Percentiles rank a stretch among this genome's conserved stretches.
These are phyloP conservation scores for Folsomia manolachei DNA, from an alignment of 2,888 invertebrate genomes.

Conservation along the genomic window DNA sequence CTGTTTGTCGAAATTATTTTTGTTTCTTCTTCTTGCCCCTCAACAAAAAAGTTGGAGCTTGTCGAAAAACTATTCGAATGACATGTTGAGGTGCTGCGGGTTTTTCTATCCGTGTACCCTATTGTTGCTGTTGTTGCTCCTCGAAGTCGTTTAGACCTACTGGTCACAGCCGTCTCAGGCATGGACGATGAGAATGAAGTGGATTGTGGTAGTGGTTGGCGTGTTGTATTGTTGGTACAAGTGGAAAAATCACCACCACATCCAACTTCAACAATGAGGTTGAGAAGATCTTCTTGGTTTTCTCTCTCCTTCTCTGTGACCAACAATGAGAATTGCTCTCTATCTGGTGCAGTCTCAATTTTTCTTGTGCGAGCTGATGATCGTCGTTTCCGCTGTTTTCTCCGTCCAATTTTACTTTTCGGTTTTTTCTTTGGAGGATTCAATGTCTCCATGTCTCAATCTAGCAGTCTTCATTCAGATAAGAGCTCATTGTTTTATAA, in stretches of 20 bases:
- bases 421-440: not conserved
- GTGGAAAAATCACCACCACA: not conserved
- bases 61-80: no score
- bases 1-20: no score
- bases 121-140: slow-evolving; percentile 14
- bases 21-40: no score
- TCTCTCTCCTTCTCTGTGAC: no score
- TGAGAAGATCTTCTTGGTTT: not conserved
- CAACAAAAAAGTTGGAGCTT: no score
- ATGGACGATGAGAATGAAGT: not conserved
- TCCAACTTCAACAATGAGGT: not conserved
- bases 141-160: slow-evolving; percentile 17
- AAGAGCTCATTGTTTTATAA: no score
- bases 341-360: not conserved
- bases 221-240: not conserved
- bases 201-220: not conserved
- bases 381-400: not conserved
- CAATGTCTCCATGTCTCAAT: not conserved
- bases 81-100: slow-evolving; percentile 12
- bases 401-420: not conserved
- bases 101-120: slow-evolving; percentile 9
- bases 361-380: not conserved
- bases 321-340: no score
- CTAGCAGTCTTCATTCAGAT: not conserved
- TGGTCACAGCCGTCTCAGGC: slow-evolving; percentile 11